phyloP scores from a whole-genome alignment of 2,113 vertebrate species.

The Alexandromys fortis region DNA sequence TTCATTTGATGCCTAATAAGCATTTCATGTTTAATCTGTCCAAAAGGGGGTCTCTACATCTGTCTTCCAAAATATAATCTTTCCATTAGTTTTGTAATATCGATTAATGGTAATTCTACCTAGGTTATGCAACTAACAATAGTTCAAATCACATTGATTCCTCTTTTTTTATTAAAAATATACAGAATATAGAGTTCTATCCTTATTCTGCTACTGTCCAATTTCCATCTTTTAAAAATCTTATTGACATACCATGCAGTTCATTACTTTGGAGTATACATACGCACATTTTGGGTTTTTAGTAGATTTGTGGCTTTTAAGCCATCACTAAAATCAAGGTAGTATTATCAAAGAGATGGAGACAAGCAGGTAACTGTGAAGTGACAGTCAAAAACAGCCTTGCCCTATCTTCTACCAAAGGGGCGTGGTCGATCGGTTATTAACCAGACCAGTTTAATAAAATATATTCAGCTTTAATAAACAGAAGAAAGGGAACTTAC shows the following conservation, averaged over 20 bases:
- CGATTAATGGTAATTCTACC: background rate
- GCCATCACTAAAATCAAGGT: background rate
- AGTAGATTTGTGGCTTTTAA: background rate
- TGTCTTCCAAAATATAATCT: background rate
- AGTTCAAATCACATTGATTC: background rate
- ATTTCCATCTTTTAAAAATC: too few species aligned
- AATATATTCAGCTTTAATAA: too few species aligned
- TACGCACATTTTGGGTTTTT: background rate
- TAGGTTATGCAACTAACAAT: background rate
- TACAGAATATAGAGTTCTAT: background rate
- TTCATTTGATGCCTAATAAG: background rate
- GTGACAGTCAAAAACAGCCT: background rate
- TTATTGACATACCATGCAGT: background rate
- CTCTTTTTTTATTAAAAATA: constrained; percentile 27
- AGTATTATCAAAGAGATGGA: background rate
- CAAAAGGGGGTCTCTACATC: background rate
- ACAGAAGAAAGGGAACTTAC: too few species aligned
- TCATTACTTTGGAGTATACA: background rate
- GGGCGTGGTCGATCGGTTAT: too few species aligned
- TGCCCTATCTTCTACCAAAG: background rate
- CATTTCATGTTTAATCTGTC: background rate
- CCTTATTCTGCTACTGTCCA: background rate
- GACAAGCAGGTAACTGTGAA: background rate
- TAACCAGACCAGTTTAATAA: too few species aligned
- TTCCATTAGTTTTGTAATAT: background rate